Conservation (phyloP, 1,140 invertebrate species). For the Bicyclus anynana region DNA sequence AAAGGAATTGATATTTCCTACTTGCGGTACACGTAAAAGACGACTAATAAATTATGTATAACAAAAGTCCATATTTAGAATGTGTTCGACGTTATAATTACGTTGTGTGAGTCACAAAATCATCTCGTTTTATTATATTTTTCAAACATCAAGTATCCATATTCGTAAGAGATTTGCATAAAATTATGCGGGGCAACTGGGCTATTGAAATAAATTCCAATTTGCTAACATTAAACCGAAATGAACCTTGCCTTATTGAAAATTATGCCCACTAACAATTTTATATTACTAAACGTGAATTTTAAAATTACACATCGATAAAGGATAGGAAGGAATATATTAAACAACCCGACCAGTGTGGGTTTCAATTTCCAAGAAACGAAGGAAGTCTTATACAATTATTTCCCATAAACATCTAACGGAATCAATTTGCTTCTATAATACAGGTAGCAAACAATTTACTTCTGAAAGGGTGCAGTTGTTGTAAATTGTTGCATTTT, state of each 20-base stretch:
- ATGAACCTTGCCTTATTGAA: not conserved
- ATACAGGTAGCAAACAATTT: not conserved
- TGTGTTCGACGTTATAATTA: not conserved
- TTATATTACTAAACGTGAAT: not conserved
- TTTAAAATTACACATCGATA: not conserved
- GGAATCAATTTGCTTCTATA: not conserved
- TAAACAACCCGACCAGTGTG: not conserved
- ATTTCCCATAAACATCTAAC: constrained; percentile 5
- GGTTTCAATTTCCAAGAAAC: constrained; percentile 1
- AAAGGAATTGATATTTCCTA: no score
- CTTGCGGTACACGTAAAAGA: constrained; percentile 1
- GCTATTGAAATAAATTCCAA: not conserved
- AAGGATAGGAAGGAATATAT: not conserved
- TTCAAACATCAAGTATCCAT: not conserved
- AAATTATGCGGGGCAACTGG: not conserved
- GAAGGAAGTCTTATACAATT: not conserved
- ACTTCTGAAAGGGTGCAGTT: no score
- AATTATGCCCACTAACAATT: not conserved
- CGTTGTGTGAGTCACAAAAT: not conserved
- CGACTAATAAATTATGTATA: constrained; percentile 9
- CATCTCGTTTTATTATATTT: not conserved
- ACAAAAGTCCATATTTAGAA: not conserved
- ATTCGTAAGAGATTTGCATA: not conserved
- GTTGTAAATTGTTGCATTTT: no score
- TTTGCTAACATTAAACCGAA: not conserved